Evolutionary conservation across 2,888 invertebrate species (phyloP).

Genomic region (Neoascia interrupta): DNA sequence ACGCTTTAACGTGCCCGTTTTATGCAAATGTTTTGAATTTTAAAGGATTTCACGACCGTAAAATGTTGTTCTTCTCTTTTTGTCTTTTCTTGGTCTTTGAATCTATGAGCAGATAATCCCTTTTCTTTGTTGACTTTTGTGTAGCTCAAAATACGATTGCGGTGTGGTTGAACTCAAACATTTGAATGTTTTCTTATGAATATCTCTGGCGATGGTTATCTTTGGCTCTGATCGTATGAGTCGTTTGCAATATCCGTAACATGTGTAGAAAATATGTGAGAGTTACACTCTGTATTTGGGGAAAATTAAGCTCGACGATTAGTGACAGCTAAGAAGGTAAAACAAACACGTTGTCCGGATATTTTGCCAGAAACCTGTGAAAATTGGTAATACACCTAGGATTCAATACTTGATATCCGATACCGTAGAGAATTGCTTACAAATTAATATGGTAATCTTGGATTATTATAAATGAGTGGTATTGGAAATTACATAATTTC

Average conservation of each 20-base stretch:
- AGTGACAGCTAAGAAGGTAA: constrained; percentile 34
- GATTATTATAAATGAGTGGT: constrained; percentile 33
- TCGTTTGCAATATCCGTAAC: constrained; percentile 48
- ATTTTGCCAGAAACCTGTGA: constrained; percentile 39
- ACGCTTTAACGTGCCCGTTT: constrained; percentile 61
- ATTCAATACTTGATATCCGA: constrained; percentile 56
- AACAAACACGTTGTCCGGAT: constrained; percentile 33
- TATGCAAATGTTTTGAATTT: constrained; percentile 67
- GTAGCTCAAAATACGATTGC: constrained; percentile 28
- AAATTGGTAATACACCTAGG: constrained; percentile 39
- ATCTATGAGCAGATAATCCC: constrained; percentile 66
- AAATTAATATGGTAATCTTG: constrained; percentile 64
- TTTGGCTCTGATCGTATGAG: constrained; percentile 35
- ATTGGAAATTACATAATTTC: constrained; percentile 57
- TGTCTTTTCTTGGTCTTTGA: constrained; percentile 28
- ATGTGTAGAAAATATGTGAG: constrained; percentile 49
- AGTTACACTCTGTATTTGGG: constrained; percentile 3
- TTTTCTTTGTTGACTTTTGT: constrained; percentile 63
- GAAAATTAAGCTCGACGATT: constrained; percentile 40
- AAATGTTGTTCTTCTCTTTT: constrained; percentile 43
- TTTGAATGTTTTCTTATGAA: constrained; percentile 24
- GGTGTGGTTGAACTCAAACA: not conserved
- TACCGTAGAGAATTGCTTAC: constrained; percentile 56
- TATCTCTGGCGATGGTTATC: constrained; percentile 15
- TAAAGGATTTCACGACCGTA: constrained; percentile 64